Conservation (phyloP, 2,888 invertebrate species). For the Callyntrura sp. region DNA sequence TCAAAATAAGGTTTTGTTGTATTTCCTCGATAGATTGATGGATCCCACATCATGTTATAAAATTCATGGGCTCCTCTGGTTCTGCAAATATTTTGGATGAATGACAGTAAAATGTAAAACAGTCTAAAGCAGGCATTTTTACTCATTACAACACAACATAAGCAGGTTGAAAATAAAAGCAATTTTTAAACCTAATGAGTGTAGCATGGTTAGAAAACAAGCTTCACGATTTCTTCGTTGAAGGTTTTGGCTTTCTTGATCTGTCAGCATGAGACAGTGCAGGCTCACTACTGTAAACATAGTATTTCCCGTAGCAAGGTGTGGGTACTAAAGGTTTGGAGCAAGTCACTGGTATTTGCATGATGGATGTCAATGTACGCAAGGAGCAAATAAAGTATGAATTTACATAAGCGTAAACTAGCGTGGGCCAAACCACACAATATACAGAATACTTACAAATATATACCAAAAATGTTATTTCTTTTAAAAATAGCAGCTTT, state of each 20-base stretch:
- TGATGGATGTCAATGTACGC: not conserved
- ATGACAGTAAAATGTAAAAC: too few relatives aligned
- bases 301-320: constrained; percentile 73
- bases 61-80: constrained; percentile 87
- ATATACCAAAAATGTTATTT: too few relatives aligned
- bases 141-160: not conserved
- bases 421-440: not conserved
- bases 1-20: constrained; percentile 86
- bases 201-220: constrained; percentile 43
- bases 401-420: too few relatives aligned
- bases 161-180: not conserved
- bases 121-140: too few relatives aligned
- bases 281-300: constrained; percentile 58
- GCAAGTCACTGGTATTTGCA: constrained; percentile 28
- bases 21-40: constrained; percentile 93
- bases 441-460: constrained; percentile 58
- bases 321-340: not conserved
- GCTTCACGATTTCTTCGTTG: not conserved
- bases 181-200: constrained; percentile 39
- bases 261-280: constrained; percentile 40
- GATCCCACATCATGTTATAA: constrained; percentile 96
- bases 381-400: too few relatives aligned
- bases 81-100: constrained; percentile 83
- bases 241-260: constrained; percentile 36
- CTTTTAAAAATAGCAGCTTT: not conserved